Evolutionary conservation across 2,797 vertebrate species (phyloP).

Genomic region (Rallus crepitans): DNA sequence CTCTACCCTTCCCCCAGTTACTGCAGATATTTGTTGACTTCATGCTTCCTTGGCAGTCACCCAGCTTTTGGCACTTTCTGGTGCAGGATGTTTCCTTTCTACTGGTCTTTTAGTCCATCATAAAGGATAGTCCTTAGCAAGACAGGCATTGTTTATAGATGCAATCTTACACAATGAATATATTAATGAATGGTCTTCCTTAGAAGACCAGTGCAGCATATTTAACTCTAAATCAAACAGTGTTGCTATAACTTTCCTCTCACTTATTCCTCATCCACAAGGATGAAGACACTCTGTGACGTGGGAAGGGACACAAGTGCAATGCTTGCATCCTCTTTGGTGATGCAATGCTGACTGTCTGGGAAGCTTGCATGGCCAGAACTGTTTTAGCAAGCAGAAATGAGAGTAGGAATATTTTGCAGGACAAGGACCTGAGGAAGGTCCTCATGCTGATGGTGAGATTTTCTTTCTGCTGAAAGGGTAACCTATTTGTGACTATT

Average conservation of each 20-base stretch:
- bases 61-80: no score
- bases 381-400: not conserved
- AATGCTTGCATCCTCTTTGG: not conserved
- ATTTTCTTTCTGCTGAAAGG: not conserved
- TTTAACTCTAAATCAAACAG: no score
- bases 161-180: no score
- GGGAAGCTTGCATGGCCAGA: fast-evolving
- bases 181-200: no score
- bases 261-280: not conserved
- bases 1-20: no score
- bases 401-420: not conserved
- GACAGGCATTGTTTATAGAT: no score
- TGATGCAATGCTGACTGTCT: not conserved
- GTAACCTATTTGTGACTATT: not conserved
- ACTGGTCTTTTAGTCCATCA: no score
- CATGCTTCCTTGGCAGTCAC: no score
- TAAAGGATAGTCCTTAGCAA: no score
- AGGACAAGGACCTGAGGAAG: not conserved
- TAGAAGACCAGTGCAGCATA: no score
- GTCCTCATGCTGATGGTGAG: not conserved
- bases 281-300: not conserved
- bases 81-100: no score
- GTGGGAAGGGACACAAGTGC: not conserved
- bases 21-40: no score
- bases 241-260: not conserved